phyloP scores from a whole-genome alignment of 2,888 invertebrate genomes.

The Drosophila tripunctata region DNA sequence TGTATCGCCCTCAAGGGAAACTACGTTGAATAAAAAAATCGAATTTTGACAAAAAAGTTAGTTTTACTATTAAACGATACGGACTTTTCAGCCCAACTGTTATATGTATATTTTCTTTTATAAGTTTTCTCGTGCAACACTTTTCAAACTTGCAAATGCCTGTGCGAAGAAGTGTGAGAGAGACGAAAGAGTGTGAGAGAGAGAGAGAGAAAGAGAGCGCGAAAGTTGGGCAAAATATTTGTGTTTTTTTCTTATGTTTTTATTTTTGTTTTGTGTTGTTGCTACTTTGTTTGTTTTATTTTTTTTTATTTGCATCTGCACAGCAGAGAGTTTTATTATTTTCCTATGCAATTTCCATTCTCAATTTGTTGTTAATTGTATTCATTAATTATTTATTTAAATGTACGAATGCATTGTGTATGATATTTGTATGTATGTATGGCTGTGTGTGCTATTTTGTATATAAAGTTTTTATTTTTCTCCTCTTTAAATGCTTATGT shows the following conservation, averaged over 20 bases:
- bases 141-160: conserved; percentile 8
- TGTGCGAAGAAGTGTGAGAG: conserved; percentile 17
- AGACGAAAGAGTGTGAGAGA: conserved; percentile 3
- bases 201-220: conserved; percentile 6
- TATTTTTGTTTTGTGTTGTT: conserved; percentile 6
- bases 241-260: conserved; percentile 18
- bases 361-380: conserved; percentile 23
- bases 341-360: conserved; percentile 43
- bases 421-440: background rate
- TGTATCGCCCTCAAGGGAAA: too few species aligned
- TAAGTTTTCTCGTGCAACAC: conserved; percentile 24
- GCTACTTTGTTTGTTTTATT: conserved; percentile 12
- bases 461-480: background rate
- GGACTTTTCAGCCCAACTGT: too few species aligned
- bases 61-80: too few species aligned
- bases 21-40: too few species aligned
- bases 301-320: conserved; percentile 82
- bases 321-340: conserved; percentile 80
- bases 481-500: conserved; percentile 28
- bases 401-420: background rate
- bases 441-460: conserved; percentile 17
- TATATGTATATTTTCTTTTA: background rate
- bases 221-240: conserved; percentile 53
- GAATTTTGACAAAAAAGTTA: too few species aligned
- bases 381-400: conserved; percentile 14